Base-by-base conservation (phyloP, 1,140 invertebrate genomes). In the Papilio helenus region DNA sequence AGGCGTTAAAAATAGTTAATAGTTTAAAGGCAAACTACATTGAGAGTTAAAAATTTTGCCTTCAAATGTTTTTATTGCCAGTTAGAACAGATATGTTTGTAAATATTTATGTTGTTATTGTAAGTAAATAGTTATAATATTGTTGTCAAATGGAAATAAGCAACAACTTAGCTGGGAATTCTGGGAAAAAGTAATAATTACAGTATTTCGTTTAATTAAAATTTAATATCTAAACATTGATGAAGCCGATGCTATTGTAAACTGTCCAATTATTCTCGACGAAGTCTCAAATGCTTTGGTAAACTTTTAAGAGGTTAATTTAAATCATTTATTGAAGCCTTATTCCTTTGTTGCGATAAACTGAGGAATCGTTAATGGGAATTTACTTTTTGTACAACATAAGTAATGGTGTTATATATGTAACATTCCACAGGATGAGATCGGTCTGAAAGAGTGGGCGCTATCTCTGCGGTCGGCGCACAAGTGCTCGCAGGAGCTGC, bases 401-500 rank as follows among this genome's bases (percentile, higher is more conserved):
- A 34, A 34, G 34, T 34, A 34, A 34, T 34, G 34, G 3, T 39
- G 34, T 39, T 39, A 39, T 39, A 7, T 8, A 39, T 29, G 10
- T 14, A 14, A 29, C 9, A 68, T 18, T 29, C 18, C 16, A n/a
- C 91, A 98, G 98, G 98, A 99, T 92, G 98, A 99, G 95, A 99
- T 99, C 87, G 98, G 98, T 72, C 95, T 99, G 81, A 99, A 99
- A 89, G 99, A 99, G 94, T 99, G 99, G 99, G 96, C 98, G 26
- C 95, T 97, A 46, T 99, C 98, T 9, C 93, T 99, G 72, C 96
- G 98, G 82, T 97, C 97, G 4, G 98, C 98, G 23, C 98, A 99
- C 95, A 99, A 99, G 94, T 96, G 97, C 88, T 99, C 98, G 0
- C 96, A 98, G 92, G 98, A 99, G 91, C 96, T 99, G 81, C 95